These are phyloP conservation scores for Tenthredo notha DNA, from an alignment of 2,888 invertebrate species.

Conservation along the genomic window DNA sequence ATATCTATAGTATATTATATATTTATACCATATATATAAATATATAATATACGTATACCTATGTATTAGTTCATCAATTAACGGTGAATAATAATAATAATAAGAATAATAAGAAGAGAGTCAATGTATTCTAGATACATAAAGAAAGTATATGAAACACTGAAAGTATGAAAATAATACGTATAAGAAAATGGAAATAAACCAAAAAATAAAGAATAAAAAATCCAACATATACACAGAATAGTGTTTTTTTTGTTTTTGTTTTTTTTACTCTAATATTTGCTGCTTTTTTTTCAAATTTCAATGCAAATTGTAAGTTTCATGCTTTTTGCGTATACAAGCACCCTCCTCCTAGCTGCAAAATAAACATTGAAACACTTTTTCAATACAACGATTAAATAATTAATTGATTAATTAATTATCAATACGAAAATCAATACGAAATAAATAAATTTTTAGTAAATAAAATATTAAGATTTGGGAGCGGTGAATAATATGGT, in stretches of 20 bases:
- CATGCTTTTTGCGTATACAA: conserved; percentile 72
- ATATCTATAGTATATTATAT: background rate
- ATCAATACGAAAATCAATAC: too few species aligned
- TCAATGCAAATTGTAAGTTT: conserved; percentile 59
- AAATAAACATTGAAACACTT: conserved; percentile 66
- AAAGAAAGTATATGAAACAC: conserved; percentile 47
- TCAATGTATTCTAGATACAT: conserved; percentile 52
- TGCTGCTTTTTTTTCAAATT: background rate
- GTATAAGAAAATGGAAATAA: conserved; percentile 17
- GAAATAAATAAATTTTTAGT: background rate
- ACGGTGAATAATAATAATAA: background rate
- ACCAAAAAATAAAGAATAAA: conserved; percentile 12
- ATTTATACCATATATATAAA: background rate
- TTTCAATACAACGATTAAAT: background rate
- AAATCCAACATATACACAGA: background rate
- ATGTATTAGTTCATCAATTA: background rate
- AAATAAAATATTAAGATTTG: background rate
- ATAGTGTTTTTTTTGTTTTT: background rate
- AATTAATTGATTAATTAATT: background rate
- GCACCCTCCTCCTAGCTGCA: conserved; percentile 75
- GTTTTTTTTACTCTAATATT: background rate
- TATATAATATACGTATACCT: background rate
- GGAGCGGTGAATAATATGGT: background rate
- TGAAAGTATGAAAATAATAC: conserved; percentile 24
- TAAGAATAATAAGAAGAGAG: conserved; percentile 40